These are phyloP conservation scores for Catharus fuscescens DNA, from an alignment of 2,113 vertebrate species.

Conservation along the genomic window DNA sequence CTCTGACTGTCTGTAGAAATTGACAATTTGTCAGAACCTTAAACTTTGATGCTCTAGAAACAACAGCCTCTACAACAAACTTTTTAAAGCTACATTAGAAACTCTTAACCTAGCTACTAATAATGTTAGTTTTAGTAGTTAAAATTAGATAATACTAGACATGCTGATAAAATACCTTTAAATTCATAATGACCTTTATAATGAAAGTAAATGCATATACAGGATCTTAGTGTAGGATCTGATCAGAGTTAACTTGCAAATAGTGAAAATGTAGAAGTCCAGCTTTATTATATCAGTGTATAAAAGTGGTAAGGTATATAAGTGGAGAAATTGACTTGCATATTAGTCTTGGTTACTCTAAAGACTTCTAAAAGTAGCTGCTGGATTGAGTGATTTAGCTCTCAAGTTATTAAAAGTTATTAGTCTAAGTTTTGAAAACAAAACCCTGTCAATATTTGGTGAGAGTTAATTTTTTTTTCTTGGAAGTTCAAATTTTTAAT, in stretches of 20 bases:
- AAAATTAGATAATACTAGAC: neutral
- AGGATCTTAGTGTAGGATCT: neutral
- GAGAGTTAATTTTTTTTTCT: fast-evolving
- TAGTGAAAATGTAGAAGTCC: neutral
- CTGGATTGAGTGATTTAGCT: neutral
- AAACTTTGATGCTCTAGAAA: neutral
- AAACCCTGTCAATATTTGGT: neutral
- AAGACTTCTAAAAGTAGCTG: neutral
- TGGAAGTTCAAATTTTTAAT: neutral
- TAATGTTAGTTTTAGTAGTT: neutral
- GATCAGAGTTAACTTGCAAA: neutral
- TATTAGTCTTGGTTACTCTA: neutral
- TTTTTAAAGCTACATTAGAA: neutral
- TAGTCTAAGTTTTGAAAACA: neutral
- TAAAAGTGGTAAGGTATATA: neutral
- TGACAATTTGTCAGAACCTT: neutral
- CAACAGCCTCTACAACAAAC: neutral
- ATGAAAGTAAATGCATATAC: neutral
- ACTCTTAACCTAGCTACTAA: neutral
- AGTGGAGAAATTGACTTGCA: neutral
- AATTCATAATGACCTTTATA: neutral
- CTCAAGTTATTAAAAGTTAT: neutral
- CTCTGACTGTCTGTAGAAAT: neutral
- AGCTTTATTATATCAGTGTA: neutral
- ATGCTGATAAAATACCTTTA: neutral